Base-by-base conservation (phyloP, 2,113 vertebrate species). In the Amazona vittata region DNA sequence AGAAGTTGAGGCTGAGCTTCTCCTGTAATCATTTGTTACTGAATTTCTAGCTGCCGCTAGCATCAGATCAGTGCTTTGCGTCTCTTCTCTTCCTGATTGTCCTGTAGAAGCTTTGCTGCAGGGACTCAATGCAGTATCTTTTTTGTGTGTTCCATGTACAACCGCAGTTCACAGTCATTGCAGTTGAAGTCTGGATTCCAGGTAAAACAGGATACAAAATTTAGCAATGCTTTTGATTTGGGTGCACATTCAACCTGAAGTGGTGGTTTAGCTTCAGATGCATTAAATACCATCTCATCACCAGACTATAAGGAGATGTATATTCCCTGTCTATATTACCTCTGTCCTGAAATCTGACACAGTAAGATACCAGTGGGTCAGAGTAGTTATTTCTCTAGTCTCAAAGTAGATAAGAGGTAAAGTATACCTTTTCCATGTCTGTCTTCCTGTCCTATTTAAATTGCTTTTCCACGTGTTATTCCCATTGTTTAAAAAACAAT, bases 401-500 rank as follows among this genome's bases (percentile, higher is more conserved):
- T 69, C 3, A 1, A 41, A 49, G 62, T 49, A 83, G 37, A 43
- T 18, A 77, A 46, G 21, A 68, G 31, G 46, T 53, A 73, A 87
- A 91, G 25, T 44, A 82, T 85, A 87, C 41, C 47, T 96, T 91
- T 94, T 87, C 70, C 46, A 53, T 29, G 57, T 89, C 49, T 77
- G 31, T 70, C 78, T 95, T 94, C 92, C 90, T 83, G 71, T 59
- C 7, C 44, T 13, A 46, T 82, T 96, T n/a, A 91, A 64, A 94
- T 53, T 55, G n/a, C 15, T 87, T 96, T 96, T 88, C 78, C 64
- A 29, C 7, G 24, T 88, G 18, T 37, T 24, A 70, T 88, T 90
- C 25, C 70, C 53, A 90, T 91, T 96, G 84, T 96, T 96, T 93
- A 69, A 71, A 86, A 89, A 85, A 85, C 59, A 93, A 82, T 89